Percentiles rank a stretch among this genome's conserved stretches.
phyloP scores from a whole-genome alignment of 2,888 invertebrate genomes.

The Caenorhabditis sp. region DNA sequence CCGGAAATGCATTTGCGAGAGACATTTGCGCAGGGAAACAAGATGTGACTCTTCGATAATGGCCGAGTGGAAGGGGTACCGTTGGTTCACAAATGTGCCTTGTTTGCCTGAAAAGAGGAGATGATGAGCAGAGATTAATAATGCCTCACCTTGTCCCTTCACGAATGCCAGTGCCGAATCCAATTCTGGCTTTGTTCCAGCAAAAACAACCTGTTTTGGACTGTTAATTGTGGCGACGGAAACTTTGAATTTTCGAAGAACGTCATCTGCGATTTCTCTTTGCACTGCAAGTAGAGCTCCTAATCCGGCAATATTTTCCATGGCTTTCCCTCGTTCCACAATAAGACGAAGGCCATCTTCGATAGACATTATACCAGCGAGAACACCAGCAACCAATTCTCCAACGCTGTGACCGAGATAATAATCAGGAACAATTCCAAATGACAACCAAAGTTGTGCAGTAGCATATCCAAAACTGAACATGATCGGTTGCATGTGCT shows the following conservation, averaged over 20 bases:
- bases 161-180: slow-evolving; percentile 66
- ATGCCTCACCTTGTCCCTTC: slow-evolving; percentile 53
- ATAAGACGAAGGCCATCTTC: slow-evolving; percentile 72
- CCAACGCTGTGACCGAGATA: slow-evolving; percentile 76
- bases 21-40: slow-evolving; percentile 55
- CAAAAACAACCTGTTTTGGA: slow-evolving; percentile 75
- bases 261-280: slow-evolving; percentile 65
- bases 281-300: slow-evolving; percentile 76
- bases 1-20: slow-evolving; percentile 62
- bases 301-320: slow-evolving; percentile 72
- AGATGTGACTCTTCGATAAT: slow-evolving; percentile 73
- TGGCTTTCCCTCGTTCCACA: slow-evolving; percentile 72
- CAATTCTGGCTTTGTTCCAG: slow-evolving; percentile 66
- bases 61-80: slow-evolving; percentile 77
- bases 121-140: not conserved
- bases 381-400: slow-evolving; percentile 72
- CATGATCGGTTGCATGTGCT: slow-evolving; percentile 73
- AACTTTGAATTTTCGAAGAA: slow-evolving; percentile 64
- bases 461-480: slow-evolving; percentile 74
- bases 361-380: slow-evolving; percentile 70
- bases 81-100: slow-evolving; percentile 74
- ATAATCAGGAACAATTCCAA: slow-evolving; percentile 69
- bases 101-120: slow-evolving; percentile 59
- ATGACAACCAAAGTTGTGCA: slow-evolving; percentile 71
- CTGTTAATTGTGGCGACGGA: slow-evolving; percentile 73